phyloP scores from a whole-genome alignment of 2,888 invertebrate species.

The Netelia fuscicornis region DNA sequence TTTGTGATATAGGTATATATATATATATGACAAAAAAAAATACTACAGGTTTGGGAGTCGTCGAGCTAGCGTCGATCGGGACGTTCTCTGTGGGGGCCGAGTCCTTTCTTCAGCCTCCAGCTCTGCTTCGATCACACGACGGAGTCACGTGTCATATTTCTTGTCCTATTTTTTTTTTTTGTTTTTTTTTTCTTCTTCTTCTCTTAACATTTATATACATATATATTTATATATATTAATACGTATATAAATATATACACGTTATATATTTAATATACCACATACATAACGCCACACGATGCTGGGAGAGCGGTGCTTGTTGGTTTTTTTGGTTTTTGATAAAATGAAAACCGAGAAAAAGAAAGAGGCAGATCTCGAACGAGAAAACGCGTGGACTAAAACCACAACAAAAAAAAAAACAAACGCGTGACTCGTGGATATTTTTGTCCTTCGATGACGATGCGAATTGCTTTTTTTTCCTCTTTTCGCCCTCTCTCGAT shows the following conservation, averaged over 20 bases:
- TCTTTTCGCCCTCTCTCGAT: slow-evolving; percentile 26
- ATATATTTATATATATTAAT: slow-evolving; percentile 5
- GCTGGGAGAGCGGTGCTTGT: slow-evolving; percentile 8
- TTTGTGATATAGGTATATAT: slow-evolving; percentile 42
- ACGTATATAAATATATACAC: slow-evolving; percentile 20
- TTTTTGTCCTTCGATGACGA: slow-evolving; percentile 14
- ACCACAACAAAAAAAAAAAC: too few species aligned
- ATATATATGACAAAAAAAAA: slow-evolving; percentile 39
- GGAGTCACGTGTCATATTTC: slow-evolving; percentile 57
- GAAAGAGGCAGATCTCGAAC: background rate
- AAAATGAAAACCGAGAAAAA: slow-evolving; percentile 46
- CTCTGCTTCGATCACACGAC: slow-evolving; percentile 71
- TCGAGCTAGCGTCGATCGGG: slow-evolving; percentile 74
- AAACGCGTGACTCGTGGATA: background rate
- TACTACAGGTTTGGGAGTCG: slow-evolving; percentile 74
- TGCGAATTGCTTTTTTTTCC: slow-evolving; percentile 6
- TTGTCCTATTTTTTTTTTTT: slow-evolving; percentile 59
- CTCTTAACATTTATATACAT: slow-evolving; percentile 65
- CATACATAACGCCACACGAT: slow-evolving; percentile 33
- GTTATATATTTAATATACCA: slow-evolving; percentile 33
- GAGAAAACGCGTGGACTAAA: background rate
- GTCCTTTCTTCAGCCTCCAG: slow-evolving; percentile 78
- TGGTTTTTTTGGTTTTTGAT: slow-evolving; percentile 25
- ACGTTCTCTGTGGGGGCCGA: slow-evolving; percentile 70
- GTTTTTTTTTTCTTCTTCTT: too few species aligned